Evolutionary conservation across 2,888 invertebrate genomes (phyloP).

Genomic region (Dynastes maya): DNA sequence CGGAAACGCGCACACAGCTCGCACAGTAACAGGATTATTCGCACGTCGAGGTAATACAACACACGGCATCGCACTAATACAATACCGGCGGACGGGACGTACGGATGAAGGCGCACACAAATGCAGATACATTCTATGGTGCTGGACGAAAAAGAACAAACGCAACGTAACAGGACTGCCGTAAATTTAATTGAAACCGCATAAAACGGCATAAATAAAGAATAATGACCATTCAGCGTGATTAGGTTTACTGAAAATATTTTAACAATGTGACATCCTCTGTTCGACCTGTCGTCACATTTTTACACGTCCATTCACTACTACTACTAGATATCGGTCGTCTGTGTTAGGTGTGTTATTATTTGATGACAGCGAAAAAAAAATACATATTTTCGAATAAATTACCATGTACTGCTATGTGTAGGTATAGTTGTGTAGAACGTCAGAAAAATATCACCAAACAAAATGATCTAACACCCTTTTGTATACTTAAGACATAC

Average conservation of each 20-base stretch:
- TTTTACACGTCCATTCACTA: conserved; percentile 43
- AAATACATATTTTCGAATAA: background rate
- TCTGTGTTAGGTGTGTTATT: background rate
- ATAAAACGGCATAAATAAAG: conserved; percentile 39
- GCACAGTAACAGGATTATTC: conserved; percentile 53
- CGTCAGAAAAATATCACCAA: no score
- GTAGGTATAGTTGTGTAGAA: no score
- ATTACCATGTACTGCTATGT: no score
- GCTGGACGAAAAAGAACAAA: background rate
- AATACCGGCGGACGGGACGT: background rate
- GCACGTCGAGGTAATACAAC: conserved; percentile 40
- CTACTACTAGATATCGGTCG: background rate
- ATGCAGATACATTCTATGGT: no score
- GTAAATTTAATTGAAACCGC: conserved; percentile 45
- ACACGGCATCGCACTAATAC: conserved; percentile 9
- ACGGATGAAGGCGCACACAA: background rate
- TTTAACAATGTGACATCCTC: conserved; percentile 41
- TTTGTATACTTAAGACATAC: no score
- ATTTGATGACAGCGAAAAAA: background rate
- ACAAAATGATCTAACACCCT: no score
- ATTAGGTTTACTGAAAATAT: conserved; percentile 33
- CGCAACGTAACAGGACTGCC: conserved; percentile 32
- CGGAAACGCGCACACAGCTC: conserved; percentile 52
- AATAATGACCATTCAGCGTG: conserved; percentile 33
- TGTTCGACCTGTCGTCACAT: conserved; percentile 25